Evolutionary conservation across 2,888 invertebrate species (phyloP), one percentile per base, ranked within the genome.

Genomic region (Drosophila leonis): DNA sequence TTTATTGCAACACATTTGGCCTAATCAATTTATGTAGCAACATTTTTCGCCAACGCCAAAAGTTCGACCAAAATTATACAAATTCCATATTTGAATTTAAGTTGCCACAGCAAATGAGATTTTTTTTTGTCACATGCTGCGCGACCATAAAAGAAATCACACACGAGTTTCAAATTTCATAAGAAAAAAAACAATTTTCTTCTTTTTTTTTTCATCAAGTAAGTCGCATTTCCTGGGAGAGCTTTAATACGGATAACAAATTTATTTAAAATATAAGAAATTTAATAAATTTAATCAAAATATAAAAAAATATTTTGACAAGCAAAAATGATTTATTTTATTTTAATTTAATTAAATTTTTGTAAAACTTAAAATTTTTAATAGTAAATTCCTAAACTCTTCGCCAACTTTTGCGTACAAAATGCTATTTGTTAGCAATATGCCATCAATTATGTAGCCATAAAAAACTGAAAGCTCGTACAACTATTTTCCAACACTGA

Each of bases 11-110:
- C 51, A 64, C 64, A 64, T 79, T 73, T 51, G 49, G 64, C 27
- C 63, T 79, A 75, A 82, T 81, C 81, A 83, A 80, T 81, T 81
- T 81, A 81, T 74, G 80, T 57, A 44, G 37, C 75, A 55, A 33
- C 41, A 54, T 51, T 56, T 57, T 31, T 18, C 35, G 12, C 29
- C 42, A 41, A 9, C 55, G 8, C 27, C 20, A 24, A 66, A 66
- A 60, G 12, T 54, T 31, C 60, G 61, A 60, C 52, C 37, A 74
- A 74, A 74, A 74, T 63, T 29, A 74, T 51, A 49, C 57, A 67
- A 74, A 61, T 74, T 56, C 6, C 15, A 56, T n/a, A 60, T 44
- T 65, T 27, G 56, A 48, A 67, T 63, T 72, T 66, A 69, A 69
- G 68, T 59, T 66, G 24, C 10, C 27, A n/a, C 20, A 7, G 13